These are phyloP conservation scores for Martes martes DNA, from an alignment of 2,113 vertebrate species.

Conservation along the genomic window DNA sequence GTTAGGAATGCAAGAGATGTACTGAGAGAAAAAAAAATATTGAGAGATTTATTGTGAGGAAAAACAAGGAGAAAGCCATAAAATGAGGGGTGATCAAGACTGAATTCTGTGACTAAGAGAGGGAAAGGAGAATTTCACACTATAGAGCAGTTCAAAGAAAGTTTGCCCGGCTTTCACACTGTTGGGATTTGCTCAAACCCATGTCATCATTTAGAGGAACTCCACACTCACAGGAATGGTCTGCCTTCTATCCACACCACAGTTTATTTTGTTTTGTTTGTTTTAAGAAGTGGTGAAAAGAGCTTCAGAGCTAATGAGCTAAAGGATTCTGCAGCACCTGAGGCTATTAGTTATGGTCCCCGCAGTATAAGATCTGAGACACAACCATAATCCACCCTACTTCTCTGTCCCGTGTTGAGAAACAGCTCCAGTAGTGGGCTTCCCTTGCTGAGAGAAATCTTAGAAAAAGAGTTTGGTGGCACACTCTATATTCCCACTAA, in stretches of 20 bases:
- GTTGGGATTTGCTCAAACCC: background rate
- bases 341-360: background rate
- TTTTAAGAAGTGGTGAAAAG: background rate
- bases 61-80: background rate
- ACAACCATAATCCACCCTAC: background rate
- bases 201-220: background rate
- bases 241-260: rapidly evolving
- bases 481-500: background rate
- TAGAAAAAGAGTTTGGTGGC: background rate
- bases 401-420: background rate
- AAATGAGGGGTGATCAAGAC: background rate
- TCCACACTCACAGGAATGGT: background rate
- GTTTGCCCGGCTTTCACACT: background rate
- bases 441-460: background rate
- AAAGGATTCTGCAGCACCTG: background rate
- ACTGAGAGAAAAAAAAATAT: background rate
- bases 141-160: background rate
- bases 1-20: background rate
- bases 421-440: background rate
- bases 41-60: background rate
- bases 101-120: background rate
- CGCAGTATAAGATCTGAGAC: background rate
- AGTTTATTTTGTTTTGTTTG: background rate
- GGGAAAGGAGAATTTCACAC: background rate
- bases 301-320: background rate